A percentile compares a stretch with the other conserved stretches of the same genome.
These are phyloP conservation scores for Andricus quercusramuli DNA, from an alignment of 2,888 invertebrate genomes.

Conservation along the genomic window DNA sequence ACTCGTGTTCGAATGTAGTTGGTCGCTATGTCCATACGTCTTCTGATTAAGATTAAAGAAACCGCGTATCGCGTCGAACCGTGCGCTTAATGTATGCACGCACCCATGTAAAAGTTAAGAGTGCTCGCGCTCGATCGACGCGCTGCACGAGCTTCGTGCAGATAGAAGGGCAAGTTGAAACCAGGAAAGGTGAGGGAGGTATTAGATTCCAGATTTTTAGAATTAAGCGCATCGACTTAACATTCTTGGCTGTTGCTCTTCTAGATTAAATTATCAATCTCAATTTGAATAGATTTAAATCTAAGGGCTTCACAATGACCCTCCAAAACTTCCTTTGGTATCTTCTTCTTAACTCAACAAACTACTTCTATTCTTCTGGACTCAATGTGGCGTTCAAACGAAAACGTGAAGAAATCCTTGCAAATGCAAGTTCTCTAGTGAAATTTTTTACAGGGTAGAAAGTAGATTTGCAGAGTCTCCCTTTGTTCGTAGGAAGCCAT, in stretches of 20 bases:
- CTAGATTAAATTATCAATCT: not conserved
- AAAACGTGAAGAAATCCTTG: constrained; percentile 6
- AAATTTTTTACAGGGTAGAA: constrained; percentile 20
- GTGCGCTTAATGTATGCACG: constrained; percentile 47
- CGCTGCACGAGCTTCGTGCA: constrained; percentile 45
- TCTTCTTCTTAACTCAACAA: too few species aligned
- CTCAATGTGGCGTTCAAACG: constrained; percentile 12
- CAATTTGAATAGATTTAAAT: too few species aligned
- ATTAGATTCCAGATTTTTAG: not conserved
- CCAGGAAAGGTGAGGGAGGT: not conserved
- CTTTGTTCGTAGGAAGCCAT: constrained; percentile 42
- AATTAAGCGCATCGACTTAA: constrained; percentile 1
- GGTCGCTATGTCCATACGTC: constrained; percentile 74
- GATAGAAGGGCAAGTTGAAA: constrained; percentile 9
- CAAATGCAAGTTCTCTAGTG: not conserved
- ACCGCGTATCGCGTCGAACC: constrained; percentile 67
- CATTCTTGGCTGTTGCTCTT: not conserved
- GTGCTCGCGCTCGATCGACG: constrained; percentile 35
- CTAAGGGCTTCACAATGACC: too few species aligned
- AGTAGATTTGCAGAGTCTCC: constrained; percentile 38
- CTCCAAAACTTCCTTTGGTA: too few species aligned
- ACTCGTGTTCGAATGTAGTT: constrained; percentile 76
- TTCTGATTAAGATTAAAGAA: constrained; percentile 77
- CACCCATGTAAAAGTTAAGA: constrained; percentile 45
- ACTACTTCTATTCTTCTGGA: not conserved